Percentiles rank a stretch among this genome's conserved stretches.
Conservation (phyloP, 2,888 invertebrate species). For the Sesia bembeciformis region DNA sequence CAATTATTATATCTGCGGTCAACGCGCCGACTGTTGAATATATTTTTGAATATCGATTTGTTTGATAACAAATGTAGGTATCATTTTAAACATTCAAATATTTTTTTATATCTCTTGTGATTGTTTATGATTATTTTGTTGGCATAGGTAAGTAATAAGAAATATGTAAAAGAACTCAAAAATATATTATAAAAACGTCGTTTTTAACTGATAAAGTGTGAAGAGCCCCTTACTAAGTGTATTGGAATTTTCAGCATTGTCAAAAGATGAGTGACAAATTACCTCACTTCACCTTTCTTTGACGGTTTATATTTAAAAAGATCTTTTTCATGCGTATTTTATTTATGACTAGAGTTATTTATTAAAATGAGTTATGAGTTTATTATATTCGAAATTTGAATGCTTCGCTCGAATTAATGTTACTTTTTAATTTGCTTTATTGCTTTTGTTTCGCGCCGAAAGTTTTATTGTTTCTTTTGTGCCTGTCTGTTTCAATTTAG, state of each 20-base stretch:
- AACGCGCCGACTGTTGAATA: not conserved
- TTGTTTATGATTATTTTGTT: too few relatives aligned
- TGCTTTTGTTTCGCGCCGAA: conserved; percentile 42
- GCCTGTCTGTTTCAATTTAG: conserved; percentile 3
- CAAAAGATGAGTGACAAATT: conserved; percentile 56
- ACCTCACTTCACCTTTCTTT: conserved; percentile 21
- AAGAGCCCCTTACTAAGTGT: conserved; percentile 22
- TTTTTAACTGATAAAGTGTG: too few relatives aligned
- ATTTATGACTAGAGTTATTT: conserved; percentile 37
- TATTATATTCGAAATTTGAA: conserved; percentile 46
- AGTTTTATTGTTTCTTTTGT: conserved; percentile 14
- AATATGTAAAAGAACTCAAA: too few relatives aligned
- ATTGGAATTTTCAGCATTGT: conserved; percentile 38
- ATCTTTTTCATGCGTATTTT: conserved; percentile 20
- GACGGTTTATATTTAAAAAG: conserved; percentile 19
- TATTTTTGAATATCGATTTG: too few relatives aligned
- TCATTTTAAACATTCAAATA: too few relatives aligned
- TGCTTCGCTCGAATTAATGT: conserved; percentile 35
- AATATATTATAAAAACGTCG: too few relatives aligned
- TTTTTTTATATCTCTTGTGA: too few relatives aligned
- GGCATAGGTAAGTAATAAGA: too few relatives aligned
- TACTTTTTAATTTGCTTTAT: conserved; percentile 53
- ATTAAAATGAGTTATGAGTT: conserved; percentile 45
- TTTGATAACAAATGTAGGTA: too few relatives aligned
- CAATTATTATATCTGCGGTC: not conserved